These are phyloP conservation scores for Cephus cinctus DNA, from an alignment of 1,140 invertebrate species.

Conservation along the genomic window DNA sequence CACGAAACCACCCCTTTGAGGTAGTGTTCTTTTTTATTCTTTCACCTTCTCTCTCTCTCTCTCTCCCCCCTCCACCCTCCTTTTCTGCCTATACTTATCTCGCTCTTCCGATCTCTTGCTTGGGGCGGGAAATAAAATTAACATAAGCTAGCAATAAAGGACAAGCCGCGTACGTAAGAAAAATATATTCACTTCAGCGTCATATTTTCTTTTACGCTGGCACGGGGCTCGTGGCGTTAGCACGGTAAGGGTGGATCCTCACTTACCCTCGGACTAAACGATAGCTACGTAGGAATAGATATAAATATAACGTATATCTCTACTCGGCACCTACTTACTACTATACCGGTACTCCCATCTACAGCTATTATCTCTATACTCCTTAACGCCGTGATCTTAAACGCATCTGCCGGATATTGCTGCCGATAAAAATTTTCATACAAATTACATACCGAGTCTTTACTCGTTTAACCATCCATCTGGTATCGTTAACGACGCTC, in stretches of 20 bases:
- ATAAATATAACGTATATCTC: conserved; percentile 30
- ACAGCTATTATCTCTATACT: background rate
- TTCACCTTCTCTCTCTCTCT: background rate
- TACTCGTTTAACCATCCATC: too few relatives aligned
- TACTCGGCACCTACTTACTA: background rate
- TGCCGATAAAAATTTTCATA: conserved; percentile 2
- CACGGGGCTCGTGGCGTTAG: conserved; percentile 27
- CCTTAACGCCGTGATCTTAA: conserved; percentile 5
- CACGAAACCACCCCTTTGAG: too few relatives aligned
- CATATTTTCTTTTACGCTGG: conserved; percentile 31
- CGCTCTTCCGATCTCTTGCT: too few relatives aligned
- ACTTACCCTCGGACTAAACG: conserved; percentile 17
- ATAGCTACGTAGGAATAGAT: background rate
- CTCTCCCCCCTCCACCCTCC: background rate
- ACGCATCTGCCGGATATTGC: conserved; percentile 12
- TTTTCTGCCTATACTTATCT: too few relatives aligned
- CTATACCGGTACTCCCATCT: background rate
- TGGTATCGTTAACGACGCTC: too few relatives aligned
- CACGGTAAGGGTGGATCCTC: conserved; percentile 30
- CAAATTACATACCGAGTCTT: too few relatives aligned
- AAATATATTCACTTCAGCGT: conserved; percentile 30
- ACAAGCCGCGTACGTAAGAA: conserved; percentile 30
- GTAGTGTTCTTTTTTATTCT: too few relatives aligned
- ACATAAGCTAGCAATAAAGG: conserved; percentile 33
- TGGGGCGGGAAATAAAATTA: conserved; percentile 28